Conservation (phyloP, 2,113 vertebrate genomes). For the Hemicordylus capensis region DNA sequence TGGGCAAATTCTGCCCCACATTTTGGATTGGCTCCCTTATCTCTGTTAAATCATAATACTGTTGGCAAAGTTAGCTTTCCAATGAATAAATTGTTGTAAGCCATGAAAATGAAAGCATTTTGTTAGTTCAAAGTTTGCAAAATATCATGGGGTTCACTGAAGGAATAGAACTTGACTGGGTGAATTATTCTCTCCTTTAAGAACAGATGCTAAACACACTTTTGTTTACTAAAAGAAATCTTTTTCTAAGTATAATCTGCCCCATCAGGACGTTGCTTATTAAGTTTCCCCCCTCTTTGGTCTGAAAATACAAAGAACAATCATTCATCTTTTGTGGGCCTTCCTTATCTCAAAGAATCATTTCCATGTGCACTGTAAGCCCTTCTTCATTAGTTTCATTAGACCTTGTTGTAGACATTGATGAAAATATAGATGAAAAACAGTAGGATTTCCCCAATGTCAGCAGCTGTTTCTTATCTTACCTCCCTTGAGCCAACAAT, state of each 20-base stretch:
- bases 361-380: background rate
- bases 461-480: background rate
- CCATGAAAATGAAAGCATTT: background rate
- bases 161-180: background rate
- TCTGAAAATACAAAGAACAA: background rate
- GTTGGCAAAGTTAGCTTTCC: background rate
- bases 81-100: background rate
- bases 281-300: background rate
- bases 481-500: background rate
- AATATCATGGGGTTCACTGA: background rate
- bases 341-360: background rate
- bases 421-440: slow-evolving; percentile 2
- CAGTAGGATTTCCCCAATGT: background rate
- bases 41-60: background rate
- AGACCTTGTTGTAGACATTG: background rate
- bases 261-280: background rate
- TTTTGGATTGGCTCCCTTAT: background rate
- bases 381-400: slow-evolving; percentile 3
- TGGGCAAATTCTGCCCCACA: too few relatives aligned
- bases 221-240: background rate
- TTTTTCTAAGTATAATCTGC: background rate
- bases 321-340: background rate
- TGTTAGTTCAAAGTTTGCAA: background rate
- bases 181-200: background rate
- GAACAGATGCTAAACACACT: background rate